Conservation (phyloP, 2,797 vertebrate species). For the Poeciliopsis turneri region DNA sequence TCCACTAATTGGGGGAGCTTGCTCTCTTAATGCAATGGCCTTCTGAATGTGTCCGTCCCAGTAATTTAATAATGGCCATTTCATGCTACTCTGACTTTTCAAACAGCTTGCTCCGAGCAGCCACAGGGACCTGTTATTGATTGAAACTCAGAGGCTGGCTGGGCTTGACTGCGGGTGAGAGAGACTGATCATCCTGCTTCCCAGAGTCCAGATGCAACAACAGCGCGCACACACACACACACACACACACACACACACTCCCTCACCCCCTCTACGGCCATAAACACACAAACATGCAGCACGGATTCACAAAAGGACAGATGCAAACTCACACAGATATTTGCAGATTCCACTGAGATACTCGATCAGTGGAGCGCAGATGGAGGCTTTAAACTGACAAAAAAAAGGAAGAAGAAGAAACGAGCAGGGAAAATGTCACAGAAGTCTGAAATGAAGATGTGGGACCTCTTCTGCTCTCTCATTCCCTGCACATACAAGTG, state of each 20-base stretch:
- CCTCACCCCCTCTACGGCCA: conserved; percentile 8
- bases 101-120: conserved; percentile 77
- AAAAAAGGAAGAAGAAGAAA: not conserved
- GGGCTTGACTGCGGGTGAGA: conserved; percentile 76
- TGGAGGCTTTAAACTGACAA: conserved; percentile 24
- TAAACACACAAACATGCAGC: conserved; percentile 61
- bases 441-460: conserved; percentile 59
- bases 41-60: conserved; percentile 83
- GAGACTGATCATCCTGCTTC: conserved; percentile 67
- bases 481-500: conserved; percentile 32
- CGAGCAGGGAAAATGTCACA: conserved; percentile 33
- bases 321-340: conserved; percentile 27
- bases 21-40: conserved; percentile 84
- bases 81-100: conserved; percentile 81
- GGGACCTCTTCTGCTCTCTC: conserved; percentile 49
- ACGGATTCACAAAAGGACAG: conserved; percentile 29
- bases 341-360: conserved; percentile 35
- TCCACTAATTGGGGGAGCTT: conserved; percentile 81
- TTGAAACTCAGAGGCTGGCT: conserved; percentile 73
- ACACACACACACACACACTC: conserved; percentile 21
- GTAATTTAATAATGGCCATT: conserved; percentile 87
- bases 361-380: conserved; percentile 30
- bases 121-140: conserved; percentile 80
- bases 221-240: conserved; percentile 18
- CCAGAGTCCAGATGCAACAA: conserved; percentile 74